These are phyloP conservation scores for Dunckerocampus dactyliophorus DNA, from an alignment of 2,113 vertebrate species.

Conservation along the genomic window DNA sequence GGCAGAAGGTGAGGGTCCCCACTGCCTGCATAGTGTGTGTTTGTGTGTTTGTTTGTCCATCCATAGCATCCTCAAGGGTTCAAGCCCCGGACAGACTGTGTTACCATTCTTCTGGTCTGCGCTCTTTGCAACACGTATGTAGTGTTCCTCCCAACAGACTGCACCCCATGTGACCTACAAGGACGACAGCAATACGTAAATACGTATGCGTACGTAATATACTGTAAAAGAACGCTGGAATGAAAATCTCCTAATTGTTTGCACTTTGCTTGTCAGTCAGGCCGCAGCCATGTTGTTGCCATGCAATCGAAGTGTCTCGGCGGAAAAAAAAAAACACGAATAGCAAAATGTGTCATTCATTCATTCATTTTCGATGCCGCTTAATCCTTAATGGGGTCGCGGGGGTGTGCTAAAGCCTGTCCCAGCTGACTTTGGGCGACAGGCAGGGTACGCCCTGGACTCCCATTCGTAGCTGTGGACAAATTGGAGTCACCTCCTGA, in stretches of 20 bases:
- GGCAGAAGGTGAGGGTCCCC: constrained; percentile 75
- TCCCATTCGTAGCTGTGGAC: too few relatives aligned
- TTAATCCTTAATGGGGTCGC: too few relatives aligned
- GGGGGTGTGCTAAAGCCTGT: too few relatives aligned
- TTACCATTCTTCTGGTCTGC: constrained; percentile 36
- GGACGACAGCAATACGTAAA: constrained; percentile 38
- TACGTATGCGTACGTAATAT: too few relatives aligned
- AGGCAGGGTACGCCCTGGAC: too few relatives aligned
- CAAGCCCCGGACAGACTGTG: constrained; percentile 38
- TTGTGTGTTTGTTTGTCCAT: constrained; percentile 24
- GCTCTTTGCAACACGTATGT: constrained; percentile 32
- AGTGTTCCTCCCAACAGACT: constrained; percentile 52
- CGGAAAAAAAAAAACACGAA: not conserved
- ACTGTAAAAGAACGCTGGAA: too few relatives aligned
- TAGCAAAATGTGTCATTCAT: too few relatives aligned
- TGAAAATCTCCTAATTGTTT: too few relatives aligned
- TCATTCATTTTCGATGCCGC: too few relatives aligned
- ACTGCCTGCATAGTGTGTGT: constrained; percentile 40
- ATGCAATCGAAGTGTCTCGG: not conserved
- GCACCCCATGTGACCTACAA: constrained; percentile 48
- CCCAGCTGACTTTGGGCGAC: too few relatives aligned
- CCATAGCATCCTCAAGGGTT: constrained; percentile 48
- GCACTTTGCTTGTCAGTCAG: too few relatives aligned
- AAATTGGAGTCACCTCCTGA: too few relatives aligned
- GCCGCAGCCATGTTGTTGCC: not conserved